Evolutionary conservation across 2,113 vertebrate genomes (phyloP).

Genomic region (Rhynchopsitta pachyrhyncha): DNA sequence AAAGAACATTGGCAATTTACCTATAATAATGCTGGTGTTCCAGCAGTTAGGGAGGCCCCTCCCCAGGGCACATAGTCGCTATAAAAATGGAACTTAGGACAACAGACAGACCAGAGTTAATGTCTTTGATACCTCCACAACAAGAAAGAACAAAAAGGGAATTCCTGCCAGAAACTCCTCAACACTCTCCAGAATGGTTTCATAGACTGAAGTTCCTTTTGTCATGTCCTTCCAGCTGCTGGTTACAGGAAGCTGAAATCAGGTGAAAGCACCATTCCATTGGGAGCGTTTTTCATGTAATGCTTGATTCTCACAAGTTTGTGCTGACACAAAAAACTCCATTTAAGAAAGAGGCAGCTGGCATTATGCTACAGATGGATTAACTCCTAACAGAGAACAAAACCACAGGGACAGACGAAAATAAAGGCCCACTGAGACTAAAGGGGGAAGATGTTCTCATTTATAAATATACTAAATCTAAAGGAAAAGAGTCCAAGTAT

Average conservation of each 20-base stretch:
- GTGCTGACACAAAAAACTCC: not conserved
- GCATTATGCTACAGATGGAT: not conserved
- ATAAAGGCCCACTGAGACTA: not conserved
- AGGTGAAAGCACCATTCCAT: not conserved
- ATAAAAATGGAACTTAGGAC: not conserved
- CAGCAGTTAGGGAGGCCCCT: not conserved
- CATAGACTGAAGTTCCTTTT: not conserved
- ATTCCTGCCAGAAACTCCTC: not conserved
- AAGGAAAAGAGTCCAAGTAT: not conserved
- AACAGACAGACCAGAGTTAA: not conserved
- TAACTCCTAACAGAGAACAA: not conserved
- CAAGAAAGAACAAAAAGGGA: not conserved
- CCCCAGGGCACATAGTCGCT: not conserved
- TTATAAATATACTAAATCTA: not conserved
- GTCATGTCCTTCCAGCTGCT: not conserved
- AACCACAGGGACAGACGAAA: not conserved
- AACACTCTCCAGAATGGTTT: not conserved
- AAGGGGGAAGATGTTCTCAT: not conserved
- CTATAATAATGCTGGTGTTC: not conserved
- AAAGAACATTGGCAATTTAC: not conserved
- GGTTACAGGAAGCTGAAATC: not conserved
- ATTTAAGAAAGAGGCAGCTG: not conserved
- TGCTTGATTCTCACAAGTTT: not conserved
- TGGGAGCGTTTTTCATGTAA: not conserved
- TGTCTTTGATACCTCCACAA: not conserved